These are phyloP conservation scores for Strix occidentalis DNA, from an alignment of 2,797 vertebrate species.

Conservation along the genomic window DNA sequence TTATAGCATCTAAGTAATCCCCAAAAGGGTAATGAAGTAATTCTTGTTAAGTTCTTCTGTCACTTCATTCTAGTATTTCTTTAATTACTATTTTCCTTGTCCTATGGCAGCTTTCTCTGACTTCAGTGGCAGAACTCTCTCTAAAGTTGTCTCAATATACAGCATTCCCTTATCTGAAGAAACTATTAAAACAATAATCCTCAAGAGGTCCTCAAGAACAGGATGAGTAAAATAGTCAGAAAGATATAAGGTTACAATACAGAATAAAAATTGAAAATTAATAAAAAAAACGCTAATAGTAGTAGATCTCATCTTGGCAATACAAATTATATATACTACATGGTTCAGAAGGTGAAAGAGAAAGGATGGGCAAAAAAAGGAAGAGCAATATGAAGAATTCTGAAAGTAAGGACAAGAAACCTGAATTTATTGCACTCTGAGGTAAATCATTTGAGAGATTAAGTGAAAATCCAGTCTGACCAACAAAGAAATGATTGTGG, in stretches of 20 bases:
- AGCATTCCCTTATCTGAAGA: neutral
- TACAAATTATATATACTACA: neutral
- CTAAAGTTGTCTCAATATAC: neutral
- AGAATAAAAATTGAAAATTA: neutral
- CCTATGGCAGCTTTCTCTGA: neutral
- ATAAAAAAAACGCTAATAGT: neutral
- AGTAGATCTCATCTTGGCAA: neutral
- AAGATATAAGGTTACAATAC: neutral
- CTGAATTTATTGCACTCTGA: neutral
- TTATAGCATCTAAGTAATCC: neutral
- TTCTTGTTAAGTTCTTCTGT: neutral
- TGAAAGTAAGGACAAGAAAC: neutral
- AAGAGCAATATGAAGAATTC: neutral
- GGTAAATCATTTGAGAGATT: neutral
- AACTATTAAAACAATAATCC: neutral
- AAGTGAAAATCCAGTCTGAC: neutral
- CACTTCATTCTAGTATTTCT: neutral
- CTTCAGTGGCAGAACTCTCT: neutral
- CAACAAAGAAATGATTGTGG: neutral
- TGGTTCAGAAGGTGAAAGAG: neutral
- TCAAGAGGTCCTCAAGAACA: neutral
- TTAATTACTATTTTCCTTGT: neutral
- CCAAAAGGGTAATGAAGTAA: neutral
- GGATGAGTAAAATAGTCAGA: neutral
- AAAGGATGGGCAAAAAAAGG: neutral